These are phyloP conservation scores for Corapipo altera DNA, from an alignment of 2,113 vertebrate species.

Conservation along the genomic window DNA sequence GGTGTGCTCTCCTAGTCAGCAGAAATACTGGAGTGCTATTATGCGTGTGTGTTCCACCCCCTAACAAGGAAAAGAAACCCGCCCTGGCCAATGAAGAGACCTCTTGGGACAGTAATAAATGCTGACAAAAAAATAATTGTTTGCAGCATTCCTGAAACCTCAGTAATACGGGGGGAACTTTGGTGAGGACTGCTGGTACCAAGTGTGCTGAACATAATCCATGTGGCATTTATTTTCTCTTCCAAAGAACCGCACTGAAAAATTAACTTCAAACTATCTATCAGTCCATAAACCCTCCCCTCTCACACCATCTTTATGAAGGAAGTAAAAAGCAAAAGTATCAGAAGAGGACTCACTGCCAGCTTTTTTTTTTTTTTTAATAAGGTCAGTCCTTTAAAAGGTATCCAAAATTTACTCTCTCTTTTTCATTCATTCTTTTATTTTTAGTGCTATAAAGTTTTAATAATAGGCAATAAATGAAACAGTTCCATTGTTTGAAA, in stretches of 20 bases:
- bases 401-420: slow-evolving; percentile 36
- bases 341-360: slow-evolving; percentile 31
- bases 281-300: background rate
- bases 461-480: slow-evolving; percentile 85
- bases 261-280: slow-evolving; percentile 6
- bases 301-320: slow-evolving; percentile 57
- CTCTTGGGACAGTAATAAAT: background rate
- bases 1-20: background rate
- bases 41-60: background rate
- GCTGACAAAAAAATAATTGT: background rate
- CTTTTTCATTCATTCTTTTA: slow-evolving; percentile 79
- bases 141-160: background rate
- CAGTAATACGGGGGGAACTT: background rate
- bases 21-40: background rate
- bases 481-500: slow-evolving; percentile 82
- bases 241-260: background rate
- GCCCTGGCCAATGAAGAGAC: background rate
- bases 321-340: background rate
- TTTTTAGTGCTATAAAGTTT: slow-evolving; percentile 77
- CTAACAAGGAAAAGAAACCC: background rate
- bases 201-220: background rate
- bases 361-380: slow-evolving; percentile 3
- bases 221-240: background rate
- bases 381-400: slow-evolving; percentile 46
- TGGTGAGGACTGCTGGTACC: background rate